Conservation (phyloP, 2,113 vertebrate species). For the Callospermophilus lateralis region DNA sequence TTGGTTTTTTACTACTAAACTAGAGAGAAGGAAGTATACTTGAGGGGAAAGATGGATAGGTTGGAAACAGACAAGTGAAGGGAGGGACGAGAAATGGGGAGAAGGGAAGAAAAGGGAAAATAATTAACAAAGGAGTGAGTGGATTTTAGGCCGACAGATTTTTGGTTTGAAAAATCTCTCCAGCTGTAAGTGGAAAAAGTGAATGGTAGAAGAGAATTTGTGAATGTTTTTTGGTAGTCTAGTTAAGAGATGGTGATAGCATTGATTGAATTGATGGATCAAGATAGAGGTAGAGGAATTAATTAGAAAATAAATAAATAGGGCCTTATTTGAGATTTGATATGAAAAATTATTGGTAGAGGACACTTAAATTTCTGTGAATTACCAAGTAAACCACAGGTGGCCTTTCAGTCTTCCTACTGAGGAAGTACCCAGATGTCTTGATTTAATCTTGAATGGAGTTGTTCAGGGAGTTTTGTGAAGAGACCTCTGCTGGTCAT, state of each 20-base stretch:
- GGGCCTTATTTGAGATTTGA: not conserved
- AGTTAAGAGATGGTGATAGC: not conserved
- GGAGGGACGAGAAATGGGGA: not conserved
- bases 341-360: not conserved
- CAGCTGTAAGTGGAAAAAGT: not conserved
- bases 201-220: conserved; percentile 34
- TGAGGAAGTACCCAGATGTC: not conserved
- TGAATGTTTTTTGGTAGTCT: not conserved
- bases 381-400: not conserved
- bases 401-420: not conserved
- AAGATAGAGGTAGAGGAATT: not conserved
- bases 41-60: not conserved
- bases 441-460: not conserved
- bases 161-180: conserved; percentile 34
- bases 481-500: not conserved
- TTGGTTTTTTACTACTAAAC: not conserved
- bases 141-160: not conserved
- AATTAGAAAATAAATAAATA: not conserved
- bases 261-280: not conserved
- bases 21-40: not conserved
- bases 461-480: conserved; percentile 33
- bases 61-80: not conserved
- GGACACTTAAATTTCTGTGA: not conserved
- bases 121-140: not conserved
- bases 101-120: not conserved